These are phyloP conservation scores for Taphrorychus bicolor DNA, from an alignment of 2,888 invertebrate genomes.

Conservation along the genomic window DNA sequence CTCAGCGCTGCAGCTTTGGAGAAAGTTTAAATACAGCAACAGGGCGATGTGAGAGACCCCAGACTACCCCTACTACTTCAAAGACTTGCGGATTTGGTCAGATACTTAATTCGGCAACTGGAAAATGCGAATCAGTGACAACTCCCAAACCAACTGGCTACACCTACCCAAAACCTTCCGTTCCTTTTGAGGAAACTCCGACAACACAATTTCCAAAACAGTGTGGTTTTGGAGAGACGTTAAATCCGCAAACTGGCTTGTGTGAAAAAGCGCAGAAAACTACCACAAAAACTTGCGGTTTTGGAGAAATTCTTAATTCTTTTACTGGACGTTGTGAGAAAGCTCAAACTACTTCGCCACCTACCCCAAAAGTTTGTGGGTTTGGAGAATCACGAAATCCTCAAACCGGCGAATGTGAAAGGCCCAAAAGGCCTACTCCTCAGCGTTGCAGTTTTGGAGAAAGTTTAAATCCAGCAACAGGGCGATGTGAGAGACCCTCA, in stretches of 20 bases:
- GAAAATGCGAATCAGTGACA: slow-evolving; percentile 25
- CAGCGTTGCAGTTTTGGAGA: slow-evolving; percentile 32
- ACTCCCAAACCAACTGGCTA: slow-evolving; percentile 17
- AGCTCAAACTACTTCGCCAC: slow-evolving; percentile 28
- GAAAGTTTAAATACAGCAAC: neutral
- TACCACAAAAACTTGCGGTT: slow-evolving; percentile 2
- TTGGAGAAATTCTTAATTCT: slow-evolving; percentile 8
- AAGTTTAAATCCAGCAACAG: slow-evolving; percentile 7
- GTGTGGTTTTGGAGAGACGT: slow-evolving; percentile 25
- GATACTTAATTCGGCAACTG: slow-evolving; percentile 15
- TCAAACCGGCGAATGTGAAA: slow-evolving; percentile 5
- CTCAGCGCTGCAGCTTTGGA: too few relatives aligned
- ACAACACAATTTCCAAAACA: slow-evolving; percentile 43
- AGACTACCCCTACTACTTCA: neutral
- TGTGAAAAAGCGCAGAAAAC: slow-evolving; percentile 44
- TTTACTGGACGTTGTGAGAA: slow-evolving; percentile 37
- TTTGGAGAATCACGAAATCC: slow-evolving; percentile 18
- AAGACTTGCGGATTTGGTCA: slow-evolving; percentile 19
- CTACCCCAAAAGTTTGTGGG: slow-evolving; percentile 45
- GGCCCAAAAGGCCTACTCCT: slow-evolving; percentile 12
- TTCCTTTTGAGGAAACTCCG: too few relatives aligned
- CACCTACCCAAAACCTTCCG: too few relatives aligned
- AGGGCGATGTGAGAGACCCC: neutral
- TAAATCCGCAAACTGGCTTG: slow-evolving; percentile 5
- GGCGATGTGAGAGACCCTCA: slow-evolving; percentile 1